These are phyloP conservation scores for Protomyctophum bolini DNA, from an alignment of 2,113 vertebrate species.

Conservation along the genomic window DNA sequence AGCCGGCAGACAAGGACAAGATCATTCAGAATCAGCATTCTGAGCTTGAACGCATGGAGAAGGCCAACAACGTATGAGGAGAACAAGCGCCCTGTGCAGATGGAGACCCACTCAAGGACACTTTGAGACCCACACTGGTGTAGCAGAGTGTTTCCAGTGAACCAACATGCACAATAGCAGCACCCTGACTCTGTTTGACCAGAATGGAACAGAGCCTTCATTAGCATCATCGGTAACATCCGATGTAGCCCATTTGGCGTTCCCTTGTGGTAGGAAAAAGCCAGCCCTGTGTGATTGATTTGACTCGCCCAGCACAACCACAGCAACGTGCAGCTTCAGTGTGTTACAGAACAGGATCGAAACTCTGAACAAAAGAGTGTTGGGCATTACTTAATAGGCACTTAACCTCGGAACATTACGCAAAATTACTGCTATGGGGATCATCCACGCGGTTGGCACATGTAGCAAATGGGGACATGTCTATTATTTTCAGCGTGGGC, in stretches of 20 bases:
- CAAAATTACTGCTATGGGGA: background rate
- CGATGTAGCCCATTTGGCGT: background rate
- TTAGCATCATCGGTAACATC: no score
- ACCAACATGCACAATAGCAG: no score
- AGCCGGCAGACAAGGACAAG: slow-evolving; percentile 87
- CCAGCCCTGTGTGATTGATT: background rate
- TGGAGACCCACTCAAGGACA: slow-evolving; percentile 65
- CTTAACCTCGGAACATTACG: slow-evolving; percentile 21
- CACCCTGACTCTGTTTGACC: no score
- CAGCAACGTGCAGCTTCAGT: slow-evolving; percentile 36
- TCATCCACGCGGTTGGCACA: background rate
- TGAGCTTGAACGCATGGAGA: slow-evolving; percentile 90
- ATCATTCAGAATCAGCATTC: slow-evolving; percentile 81
- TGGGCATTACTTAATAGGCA: slow-evolving; percentile 32
- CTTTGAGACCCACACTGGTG: no score
- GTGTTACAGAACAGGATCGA: slow-evolving; percentile 13
- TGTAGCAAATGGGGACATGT: background rate
- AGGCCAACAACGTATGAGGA: slow-evolving; percentile 90
- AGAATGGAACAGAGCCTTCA: no score
- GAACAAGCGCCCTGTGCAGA: slow-evolving; percentile 87
- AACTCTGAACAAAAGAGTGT: slow-evolving; percentile 8
- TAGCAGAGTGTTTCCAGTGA: no score
- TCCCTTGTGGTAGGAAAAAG: slow-evolving; percentile 21
- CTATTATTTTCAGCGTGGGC: background rate
- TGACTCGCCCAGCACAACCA: slow-evolving; percentile 12